phyloP scores from a whole-genome alignment of 2,888 invertebrate species.

The Calameuta idolon region DNA sequence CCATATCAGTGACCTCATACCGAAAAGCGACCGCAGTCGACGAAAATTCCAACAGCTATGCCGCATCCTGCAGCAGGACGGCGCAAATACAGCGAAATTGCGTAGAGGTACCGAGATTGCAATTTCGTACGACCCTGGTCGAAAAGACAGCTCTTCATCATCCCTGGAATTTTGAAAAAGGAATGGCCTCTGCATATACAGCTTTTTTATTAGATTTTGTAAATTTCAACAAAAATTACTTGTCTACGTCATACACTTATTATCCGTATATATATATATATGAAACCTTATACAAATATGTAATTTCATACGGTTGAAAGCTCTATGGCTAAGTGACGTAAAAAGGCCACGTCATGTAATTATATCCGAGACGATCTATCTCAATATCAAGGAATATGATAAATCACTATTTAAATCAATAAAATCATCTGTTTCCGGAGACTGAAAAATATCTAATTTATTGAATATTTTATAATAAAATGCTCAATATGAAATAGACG shows the following conservation, averaged over 20 bases:
- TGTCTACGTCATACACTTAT: not conserved
- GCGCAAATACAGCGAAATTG: constrained; percentile 14
- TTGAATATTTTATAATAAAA: not conserved
- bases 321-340: not conserved
- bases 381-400: not conserved
- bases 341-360: not conserved
- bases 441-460: not conserved
- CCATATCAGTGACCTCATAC: constrained; percentile 37
- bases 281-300: not conserved
- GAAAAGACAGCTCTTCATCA: not conserved
- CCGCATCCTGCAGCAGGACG: constrained; percentile 15
- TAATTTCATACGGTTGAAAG: not conserved
- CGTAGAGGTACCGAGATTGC: constrained; percentile 38
- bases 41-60: not conserved
- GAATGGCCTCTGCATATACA: not conserved
- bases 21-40: constrained; percentile 32
- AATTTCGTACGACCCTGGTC: constrained; percentile 41
- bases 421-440: not conserved
- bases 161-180: not conserved
- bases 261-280: not conserved
- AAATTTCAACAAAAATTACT: not conserved
- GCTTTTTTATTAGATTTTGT: not conserved
- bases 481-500: too few relatives aligned
- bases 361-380: not conserved
- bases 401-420: not conserved